These are phyloP conservation scores for Dioctria linearis DNA, from an alignment of 2,888 invertebrate species.

Conservation along the genomic window DNA sequence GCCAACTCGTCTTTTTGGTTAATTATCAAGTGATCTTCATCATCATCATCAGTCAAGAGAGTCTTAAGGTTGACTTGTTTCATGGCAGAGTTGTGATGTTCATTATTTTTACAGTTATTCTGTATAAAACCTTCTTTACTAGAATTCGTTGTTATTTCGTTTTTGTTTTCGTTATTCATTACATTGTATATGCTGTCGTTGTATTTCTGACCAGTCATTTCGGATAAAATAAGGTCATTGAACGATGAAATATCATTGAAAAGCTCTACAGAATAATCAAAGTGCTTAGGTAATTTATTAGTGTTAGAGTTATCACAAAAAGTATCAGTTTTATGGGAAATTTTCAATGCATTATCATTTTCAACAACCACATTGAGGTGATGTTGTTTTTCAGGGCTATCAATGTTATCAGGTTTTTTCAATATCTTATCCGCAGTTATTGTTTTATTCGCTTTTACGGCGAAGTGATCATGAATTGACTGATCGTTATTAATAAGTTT, in stretches of 20 bases:
- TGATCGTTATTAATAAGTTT: neutral
- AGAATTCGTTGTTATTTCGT: slow-evolving; percentile 21
- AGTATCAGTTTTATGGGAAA: too few relatives aligned
- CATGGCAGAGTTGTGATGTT: slow-evolving; percentile 7
- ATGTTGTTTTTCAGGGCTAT: neutral
- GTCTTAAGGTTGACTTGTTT: neutral
- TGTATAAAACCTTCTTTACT: slow-evolving; percentile 12
- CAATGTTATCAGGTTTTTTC: neutral
- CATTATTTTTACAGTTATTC: slow-evolving; percentile 31
- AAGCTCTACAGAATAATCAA: neutral
- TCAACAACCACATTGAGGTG: neutral
- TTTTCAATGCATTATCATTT: neutral
- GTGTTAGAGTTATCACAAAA: too few relatives aligned
- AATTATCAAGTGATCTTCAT: slow-evolving; percentile 15
- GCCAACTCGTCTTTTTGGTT: slow-evolving; percentile 2
- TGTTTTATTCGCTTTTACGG: neutral
- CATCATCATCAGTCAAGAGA: slow-evolving; percentile 12
- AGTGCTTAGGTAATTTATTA: neutral
- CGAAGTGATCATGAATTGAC: neutral
- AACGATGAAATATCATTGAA: slow-evolving; percentile 21
- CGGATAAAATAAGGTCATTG: slow-evolving; percentile 18
- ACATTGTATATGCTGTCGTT: slow-evolving; percentile 18
- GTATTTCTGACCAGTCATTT: neutral
- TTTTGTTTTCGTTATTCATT: slow-evolving; percentile 21
- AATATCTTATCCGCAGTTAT: slow-evolving; percentile 12